These are phyloP conservation scores for Telmatochromis bifrenatus DNA, from an alignment of 2,113 vertebrate species.

Conservation along the genomic window DNA sequence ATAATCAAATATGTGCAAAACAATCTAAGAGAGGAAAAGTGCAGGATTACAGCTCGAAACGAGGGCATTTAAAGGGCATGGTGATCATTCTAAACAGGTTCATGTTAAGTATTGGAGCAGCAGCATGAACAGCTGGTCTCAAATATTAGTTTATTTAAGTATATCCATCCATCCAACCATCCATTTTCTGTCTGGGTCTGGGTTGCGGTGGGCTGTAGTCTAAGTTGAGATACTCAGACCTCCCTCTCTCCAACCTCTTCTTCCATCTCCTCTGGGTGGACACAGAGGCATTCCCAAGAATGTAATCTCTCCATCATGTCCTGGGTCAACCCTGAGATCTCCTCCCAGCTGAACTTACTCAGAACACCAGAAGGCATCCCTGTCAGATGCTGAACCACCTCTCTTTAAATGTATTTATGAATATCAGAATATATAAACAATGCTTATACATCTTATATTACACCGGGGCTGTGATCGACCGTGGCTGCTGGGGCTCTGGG, in stretches of 20 bases:
- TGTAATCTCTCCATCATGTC: not conserved
- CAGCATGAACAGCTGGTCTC: not conserved
- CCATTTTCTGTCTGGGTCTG: accelerated
- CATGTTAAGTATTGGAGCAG: not conserved
- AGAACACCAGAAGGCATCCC: not conserved
- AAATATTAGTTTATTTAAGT: not conserved
- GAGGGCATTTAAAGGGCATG: accelerated
- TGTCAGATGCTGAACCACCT: not conserved
- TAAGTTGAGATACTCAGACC: not conserved
- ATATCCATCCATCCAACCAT: not conserved
- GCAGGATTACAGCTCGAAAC: accelerated
- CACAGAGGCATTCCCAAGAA: not conserved
- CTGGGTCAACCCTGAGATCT: accelerated
- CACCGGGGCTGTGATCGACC: no score
- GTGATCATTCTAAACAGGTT: not conserved
- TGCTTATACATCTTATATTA: not conserved
- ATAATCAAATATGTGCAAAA: not conserved
- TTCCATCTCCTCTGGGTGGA: not conserved
- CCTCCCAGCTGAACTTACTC: not conserved
- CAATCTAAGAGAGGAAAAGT: not conserved
- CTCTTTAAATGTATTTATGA: accelerated
- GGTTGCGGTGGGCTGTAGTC: accelerated
- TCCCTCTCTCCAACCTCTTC: not conserved
- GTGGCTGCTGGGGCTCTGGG: no score
- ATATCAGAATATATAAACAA: not conserved